phyloP scores from a whole-genome alignment of 2,888 invertebrate genomes.

The Drosophila nr. perissopoda region DNA sequence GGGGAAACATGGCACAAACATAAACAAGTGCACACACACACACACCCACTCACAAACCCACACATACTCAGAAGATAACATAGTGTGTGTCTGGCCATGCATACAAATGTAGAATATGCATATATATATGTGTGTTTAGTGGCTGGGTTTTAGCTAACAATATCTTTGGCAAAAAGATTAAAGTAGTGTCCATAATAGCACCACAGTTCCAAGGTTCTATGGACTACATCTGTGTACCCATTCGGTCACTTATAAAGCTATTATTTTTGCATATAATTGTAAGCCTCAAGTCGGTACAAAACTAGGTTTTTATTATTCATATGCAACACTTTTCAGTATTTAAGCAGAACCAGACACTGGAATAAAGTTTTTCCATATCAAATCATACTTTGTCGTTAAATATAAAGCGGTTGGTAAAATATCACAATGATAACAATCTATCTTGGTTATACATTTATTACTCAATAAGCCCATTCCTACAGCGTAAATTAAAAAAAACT shows the following conservation, averaged over 20 bases:
- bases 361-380: background rate
- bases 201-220: constrained; percentile 1
- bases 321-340: background rate
- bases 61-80: constrained; percentile 13
- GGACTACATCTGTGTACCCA: too few relatives aligned
- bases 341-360: background rate
- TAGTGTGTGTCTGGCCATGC: constrained; percentile 18
- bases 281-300: background rate
- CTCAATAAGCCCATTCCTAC: background rate
- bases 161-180: constrained; percentile 25
- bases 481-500: background rate
- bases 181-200: constrained; percentile 10
- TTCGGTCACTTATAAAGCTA: background rate
- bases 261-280: background rate
- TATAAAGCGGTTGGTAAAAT: background rate
- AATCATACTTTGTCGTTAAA: background rate
- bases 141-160: constrained; percentile 19
- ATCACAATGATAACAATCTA: background rate
- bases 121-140: constrained; percentile 13
- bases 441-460: background rate
- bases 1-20: constrained; percentile 40
- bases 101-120: constrained; percentile 26
- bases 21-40: constrained; percentile 3
- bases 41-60: background rate
- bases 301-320: background rate